phyloP scores from a whole-genome alignment of 1,140 invertebrate genomes.

The Tenebrio molitor region DNA sequence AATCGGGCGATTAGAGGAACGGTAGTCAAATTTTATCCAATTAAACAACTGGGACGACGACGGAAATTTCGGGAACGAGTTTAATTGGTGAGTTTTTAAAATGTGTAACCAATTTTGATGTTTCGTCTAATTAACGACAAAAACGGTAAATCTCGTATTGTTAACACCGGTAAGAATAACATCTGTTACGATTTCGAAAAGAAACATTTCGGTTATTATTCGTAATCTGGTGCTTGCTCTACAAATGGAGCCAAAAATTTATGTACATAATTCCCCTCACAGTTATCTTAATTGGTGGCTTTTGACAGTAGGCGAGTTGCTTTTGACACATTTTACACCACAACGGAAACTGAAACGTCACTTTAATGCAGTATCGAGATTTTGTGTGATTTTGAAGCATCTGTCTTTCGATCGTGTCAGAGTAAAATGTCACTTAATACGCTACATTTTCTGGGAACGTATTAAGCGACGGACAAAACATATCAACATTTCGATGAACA shows the following conservation, averaged over 20 bases:
- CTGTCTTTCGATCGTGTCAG: too few species aligned
- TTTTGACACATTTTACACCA: too few species aligned
- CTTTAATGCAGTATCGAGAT: too few species aligned
- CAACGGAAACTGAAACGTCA: too few species aligned
- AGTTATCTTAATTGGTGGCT: too few species aligned
- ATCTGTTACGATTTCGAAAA: conserved; percentile 42
- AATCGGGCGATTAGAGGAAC: conserved; percentile 4
- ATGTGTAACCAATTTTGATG: conserved; percentile 40
- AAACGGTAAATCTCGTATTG: conserved; percentile 36
- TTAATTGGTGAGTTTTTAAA: conserved; percentile 19
- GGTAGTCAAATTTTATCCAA: conserved; percentile 27
- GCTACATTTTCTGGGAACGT: too few species aligned
- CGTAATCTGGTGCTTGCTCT: background rate
- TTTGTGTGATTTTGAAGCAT: too few species aligned
- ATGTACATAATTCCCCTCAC: too few species aligned
- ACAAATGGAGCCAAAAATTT: too few species aligned
- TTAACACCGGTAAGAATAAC: conserved; percentile 18
- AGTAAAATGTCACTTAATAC: conserved; percentile 43
- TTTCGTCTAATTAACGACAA: conserved; percentile 31
- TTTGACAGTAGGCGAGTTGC: too few species aligned
- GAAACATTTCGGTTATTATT: conserved; percentile 9
- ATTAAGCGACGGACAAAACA: conserved; percentile 49
- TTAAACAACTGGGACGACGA: conserved; percentile 24
- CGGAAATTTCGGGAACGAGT: conserved; percentile 15
- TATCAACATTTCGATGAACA: conserved; percentile 54